A percentile compares a stretch with the other conserved stretches of the same genome.
Conservation (phyloP, 2,113 vertebrate genomes). For the Oryzias javanicus region DNA sequence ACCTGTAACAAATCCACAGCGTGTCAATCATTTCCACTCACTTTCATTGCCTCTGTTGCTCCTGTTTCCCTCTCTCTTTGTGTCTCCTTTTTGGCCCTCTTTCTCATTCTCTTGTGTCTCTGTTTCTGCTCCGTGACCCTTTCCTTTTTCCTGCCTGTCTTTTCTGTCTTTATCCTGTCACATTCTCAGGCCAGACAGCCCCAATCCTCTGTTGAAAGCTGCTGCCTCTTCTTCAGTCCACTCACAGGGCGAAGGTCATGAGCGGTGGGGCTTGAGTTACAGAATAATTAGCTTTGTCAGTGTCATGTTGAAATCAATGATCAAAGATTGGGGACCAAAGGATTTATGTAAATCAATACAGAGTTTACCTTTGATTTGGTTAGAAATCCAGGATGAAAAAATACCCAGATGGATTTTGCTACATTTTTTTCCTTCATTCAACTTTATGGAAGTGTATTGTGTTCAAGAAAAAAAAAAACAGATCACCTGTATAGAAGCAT, state of each 20-base stretch:
- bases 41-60: slow-evolving; percentile 56
- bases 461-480: too few relatives aligned
- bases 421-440: too few relatives aligned
- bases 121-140: slow-evolving; percentile 47
- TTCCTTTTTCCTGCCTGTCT: slow-evolving; percentile 12
- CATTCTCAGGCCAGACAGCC: slow-evolving; percentile 52
- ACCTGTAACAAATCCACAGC: slow-evolving; percentile 49
- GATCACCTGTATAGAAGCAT: too few relatives aligned
- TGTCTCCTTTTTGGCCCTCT: slow-evolving; percentile 36
- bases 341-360: slow-evolving; percentile 9
- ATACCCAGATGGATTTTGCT: too few relatives aligned
- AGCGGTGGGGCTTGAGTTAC: slow-evolving; percentile 44
- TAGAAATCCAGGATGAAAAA: too few relatives aligned
- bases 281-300: slow-evolving; percentile 56
- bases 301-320: slow-evolving; percentile 45
- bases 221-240: slow-evolving; percentile 56
- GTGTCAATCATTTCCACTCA: slow-evolving; percentile 62
- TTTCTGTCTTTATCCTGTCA: slow-evolving; percentile 55
- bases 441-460: too few relatives aligned
- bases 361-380: not conserved
- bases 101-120: slow-evolving; percentile 46
- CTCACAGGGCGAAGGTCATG: slow-evolving; percentile 50
- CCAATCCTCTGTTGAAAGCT: slow-evolving; percentile 63
- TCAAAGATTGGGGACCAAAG: slow-evolving; percentile 18
- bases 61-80: slow-evolving; percentile 51